Conservation (phyloP, 2,113 vertebrate species). For the Eleginops maclovinus region DNA sequence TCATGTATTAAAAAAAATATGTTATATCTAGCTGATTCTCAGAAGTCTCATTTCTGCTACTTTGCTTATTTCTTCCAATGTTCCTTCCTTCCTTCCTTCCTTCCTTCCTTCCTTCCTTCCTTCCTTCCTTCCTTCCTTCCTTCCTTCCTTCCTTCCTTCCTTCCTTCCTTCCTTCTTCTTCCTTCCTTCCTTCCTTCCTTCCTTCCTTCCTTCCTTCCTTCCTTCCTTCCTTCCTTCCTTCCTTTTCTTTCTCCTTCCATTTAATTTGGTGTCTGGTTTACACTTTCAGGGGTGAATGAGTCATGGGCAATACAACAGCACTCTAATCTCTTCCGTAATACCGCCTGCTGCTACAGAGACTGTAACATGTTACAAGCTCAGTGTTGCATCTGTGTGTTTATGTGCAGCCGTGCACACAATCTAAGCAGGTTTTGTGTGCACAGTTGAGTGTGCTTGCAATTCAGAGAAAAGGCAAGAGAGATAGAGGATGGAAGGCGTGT, state of each 20-base stretch:
- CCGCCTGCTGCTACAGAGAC: conserved; percentile 39
- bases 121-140: conserved; percentile 6
- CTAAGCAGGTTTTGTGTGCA: conserved; percentile 15
- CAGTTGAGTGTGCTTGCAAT: background rate
- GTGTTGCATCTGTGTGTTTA: conserved; percentile 29
- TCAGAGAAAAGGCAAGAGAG: conserved; percentile 5
- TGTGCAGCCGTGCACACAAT: conserved; percentile 12
- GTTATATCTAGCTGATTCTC: background rate
- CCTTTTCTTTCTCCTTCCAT: background rate
- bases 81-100: conserved; percentile 8
- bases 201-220: conserved; percentile 6
- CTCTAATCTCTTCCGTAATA: conserved; percentile 47
- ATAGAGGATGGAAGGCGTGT: conserved; percentile 25
- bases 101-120: too few relatives aligned
- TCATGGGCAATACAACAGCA: conserved; percentile 44
- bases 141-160: background rate
- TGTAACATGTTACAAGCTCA: conserved; percentile 22
- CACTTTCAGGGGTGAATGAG: conserved; percentile 55
- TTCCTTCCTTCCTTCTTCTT: conserved; percentile 8
- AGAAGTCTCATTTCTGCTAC: background rate
- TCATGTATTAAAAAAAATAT: background rate
- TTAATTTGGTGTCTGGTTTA: conserved; percentile 23
- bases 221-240: background rate
- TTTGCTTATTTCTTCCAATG: background rate
- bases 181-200: background rate